phyloP scores from a whole-genome alignment of 2,797 vertebrate species.

The Thaleichthys pacificus region DNA sequence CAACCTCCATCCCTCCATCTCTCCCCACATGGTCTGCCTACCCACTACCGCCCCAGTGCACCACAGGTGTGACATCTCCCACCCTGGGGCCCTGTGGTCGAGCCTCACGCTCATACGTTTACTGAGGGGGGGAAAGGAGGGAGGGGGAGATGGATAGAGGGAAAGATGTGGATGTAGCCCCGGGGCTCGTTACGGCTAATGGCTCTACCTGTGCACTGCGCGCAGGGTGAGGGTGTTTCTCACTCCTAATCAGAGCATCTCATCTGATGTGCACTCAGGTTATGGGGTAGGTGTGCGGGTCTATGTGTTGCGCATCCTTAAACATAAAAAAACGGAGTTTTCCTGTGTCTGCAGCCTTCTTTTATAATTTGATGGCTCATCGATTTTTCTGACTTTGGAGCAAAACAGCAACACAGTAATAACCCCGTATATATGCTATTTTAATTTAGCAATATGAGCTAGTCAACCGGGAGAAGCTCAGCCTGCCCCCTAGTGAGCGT shows the following conservation, averaged over 20 bases:
- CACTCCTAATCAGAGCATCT: constrained; percentile 40
- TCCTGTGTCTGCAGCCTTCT: neutral
- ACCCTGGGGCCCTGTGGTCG: constrained; percentile 42
- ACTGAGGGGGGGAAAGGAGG: constrained; percentile 37
- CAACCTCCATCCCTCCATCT: constrained; percentile 10
- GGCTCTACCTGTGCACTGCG: constrained; percentile 43
- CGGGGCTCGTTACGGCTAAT: constrained; percentile 51
- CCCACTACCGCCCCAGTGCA: neutral
- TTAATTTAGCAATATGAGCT: constrained; percentile 25
- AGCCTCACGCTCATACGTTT: constrained; percentile 54
- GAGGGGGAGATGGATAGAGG: constrained; percentile 23
- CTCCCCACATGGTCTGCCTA: neutral
- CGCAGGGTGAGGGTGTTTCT: constrained; percentile 31
- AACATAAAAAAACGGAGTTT: constrained; percentile 25
- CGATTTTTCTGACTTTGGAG: constrained; percentile 51
- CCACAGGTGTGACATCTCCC: constrained; percentile 31
- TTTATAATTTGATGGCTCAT: constrained; percentile 1
- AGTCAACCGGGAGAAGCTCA: constrained; percentile 34
- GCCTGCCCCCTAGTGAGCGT: constrained; percentile 67
- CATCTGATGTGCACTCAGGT: constrained; percentile 26
- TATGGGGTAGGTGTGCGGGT: constrained; percentile 29
- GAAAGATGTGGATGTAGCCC: constrained; percentile 28
- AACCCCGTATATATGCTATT: constrained; percentile 50
- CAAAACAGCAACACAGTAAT: constrained; percentile 34
- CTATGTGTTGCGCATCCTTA: constrained; percentile 30